A percentile compares a stretch with the other conserved stretches of the same genome.
phyloP scores from a whole-genome alignment of 2,113 vertebrate species.

The Martes martes region DNA sequence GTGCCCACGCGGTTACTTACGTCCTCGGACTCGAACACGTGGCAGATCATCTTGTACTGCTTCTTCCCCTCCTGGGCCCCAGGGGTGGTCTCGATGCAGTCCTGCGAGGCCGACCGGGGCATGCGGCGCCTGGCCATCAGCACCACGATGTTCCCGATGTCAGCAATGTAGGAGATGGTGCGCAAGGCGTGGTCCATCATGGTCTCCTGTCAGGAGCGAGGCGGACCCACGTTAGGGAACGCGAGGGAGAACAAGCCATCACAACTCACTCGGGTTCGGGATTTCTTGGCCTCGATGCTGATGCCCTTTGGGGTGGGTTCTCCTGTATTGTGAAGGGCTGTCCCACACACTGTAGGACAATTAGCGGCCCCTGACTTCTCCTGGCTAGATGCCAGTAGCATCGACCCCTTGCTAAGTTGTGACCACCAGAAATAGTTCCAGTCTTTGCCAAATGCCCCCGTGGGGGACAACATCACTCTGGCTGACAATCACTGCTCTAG shows the following conservation, averaged over 20 bases:
- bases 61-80: constrained; percentile 95
- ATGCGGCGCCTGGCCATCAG: constrained; percentile 97
- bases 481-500: background rate
- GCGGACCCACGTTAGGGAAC: background rate
- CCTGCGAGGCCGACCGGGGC: constrained; percentile 95
- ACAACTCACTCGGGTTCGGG: too few relatives aligned
- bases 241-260: fast-evolving
- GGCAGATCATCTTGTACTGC: constrained; percentile 99
- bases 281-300: background rate
- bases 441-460: background rate
- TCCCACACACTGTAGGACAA: background rate
- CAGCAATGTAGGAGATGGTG: constrained; percentile 98
- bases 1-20: constrained; percentile 82
- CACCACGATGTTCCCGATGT: constrained; percentile 98
- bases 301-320: fast-evolving
- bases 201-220: constrained; percentile 85
- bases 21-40: constrained; percentile 98
- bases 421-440: background rate
- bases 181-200: constrained; percentile 99
- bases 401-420: background rate
- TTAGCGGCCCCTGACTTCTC: background rate
- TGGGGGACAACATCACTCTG: fast-evolving
- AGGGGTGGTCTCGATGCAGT: constrained; percentile 96
- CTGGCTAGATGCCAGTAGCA: background rate
- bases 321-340: too few relatives aligned